These are phyloP conservation scores for Australoheros facetus DNA, from an alignment of 2,797 vertebrate species.

Conservation along the genomic window DNA sequence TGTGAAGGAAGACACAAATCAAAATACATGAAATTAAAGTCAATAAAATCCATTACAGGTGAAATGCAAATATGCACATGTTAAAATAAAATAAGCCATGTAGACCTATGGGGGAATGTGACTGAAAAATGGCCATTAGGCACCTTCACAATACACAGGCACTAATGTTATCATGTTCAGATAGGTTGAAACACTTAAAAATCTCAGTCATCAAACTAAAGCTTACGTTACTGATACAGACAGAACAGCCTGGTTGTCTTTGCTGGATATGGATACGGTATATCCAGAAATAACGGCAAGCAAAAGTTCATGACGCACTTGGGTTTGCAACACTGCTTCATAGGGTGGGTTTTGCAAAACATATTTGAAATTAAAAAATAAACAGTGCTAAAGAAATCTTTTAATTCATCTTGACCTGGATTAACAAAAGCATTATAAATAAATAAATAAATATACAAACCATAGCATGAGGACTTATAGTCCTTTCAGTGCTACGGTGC, in stretches of 20 bases:
- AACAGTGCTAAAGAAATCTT: background rate
- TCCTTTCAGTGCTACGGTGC: constrained; percentile 42
- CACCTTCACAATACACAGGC: constrained; percentile 66
- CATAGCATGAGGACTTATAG: background rate
- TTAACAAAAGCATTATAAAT: background rate
- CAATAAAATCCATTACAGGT: constrained; percentile 42
- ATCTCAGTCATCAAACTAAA: constrained; percentile 12
- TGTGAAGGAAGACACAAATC: constrained; percentile 84
- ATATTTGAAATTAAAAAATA: background rate
- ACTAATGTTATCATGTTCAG: constrained; percentile 53
- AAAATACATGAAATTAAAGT: constrained; percentile 24
- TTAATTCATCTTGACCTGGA: background rate
- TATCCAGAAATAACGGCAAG: background rate
- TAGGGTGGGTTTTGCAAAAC: background rate
- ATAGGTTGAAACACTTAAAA: constrained; percentile 22
- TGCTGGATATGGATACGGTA: background rate
- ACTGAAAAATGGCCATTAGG: constrained; percentile 43
- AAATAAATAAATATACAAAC: constrained; percentile 4
- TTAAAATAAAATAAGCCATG: constrained; percentile 23
- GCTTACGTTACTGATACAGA: constrained; percentile 13
- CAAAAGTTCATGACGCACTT: background rate
- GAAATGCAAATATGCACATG: constrained; percentile 39
- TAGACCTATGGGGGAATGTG: constrained; percentile 14
- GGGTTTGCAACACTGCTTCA: fast-evolving
- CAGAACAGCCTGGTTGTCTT: background rate